Percentiles rank a stretch among this genome's conserved stretches.
These are phyloP conservation scores for Mactromeris polynyma DNA, from an alignment of 2,888 invertebrate genomes.

Conservation along the genomic window DNA sequence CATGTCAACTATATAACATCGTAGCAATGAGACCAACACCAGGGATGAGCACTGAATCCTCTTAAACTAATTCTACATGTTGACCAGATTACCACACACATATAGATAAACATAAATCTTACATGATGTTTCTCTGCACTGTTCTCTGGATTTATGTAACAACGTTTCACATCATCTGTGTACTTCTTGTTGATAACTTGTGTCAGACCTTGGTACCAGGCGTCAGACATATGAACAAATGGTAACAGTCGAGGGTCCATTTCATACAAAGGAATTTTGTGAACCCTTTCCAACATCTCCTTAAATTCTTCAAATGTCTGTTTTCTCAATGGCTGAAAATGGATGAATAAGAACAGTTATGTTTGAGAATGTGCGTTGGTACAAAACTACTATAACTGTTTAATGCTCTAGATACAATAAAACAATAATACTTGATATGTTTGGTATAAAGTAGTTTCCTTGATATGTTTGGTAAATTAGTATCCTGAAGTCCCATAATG, in stretches of 20 bases:
- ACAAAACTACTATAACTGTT: too few relatives aligned
- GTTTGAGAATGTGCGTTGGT: too few relatives aligned
- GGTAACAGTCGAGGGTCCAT: slow-evolving; percentile 90
- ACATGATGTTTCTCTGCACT: slow-evolving; percentile 87
- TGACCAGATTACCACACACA: neutral
- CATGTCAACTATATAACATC: too few relatives aligned
- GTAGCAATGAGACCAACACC: too few relatives aligned
- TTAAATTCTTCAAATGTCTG: slow-evolving; percentile 90
- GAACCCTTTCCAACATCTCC: slow-evolving; percentile 90
- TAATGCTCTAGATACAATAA: too few relatives aligned
- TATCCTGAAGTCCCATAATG: too few relatives aligned
- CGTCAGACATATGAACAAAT: slow-evolving; percentile 90
- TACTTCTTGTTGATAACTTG: slow-evolving; percentile 90
- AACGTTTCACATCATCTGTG: slow-evolving; percentile 88
- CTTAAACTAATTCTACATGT: too few relatives aligned
- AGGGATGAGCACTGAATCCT: too few relatives aligned
- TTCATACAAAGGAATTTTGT: slow-evolving; percentile 89
- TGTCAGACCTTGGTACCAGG: slow-evolving; percentile 91
- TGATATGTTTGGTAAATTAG: too few relatives aligned
- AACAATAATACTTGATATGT: too few relatives aligned
- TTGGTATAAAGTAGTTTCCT: too few relatives aligned
- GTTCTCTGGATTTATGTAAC: slow-evolving; percentile 90
- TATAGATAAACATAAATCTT: neutral
- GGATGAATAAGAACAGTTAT: too few relatives aligned
- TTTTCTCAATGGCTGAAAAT: slow-evolving; percentile 65